Conservation (phyloP, 2,797 vertebrate genomes). For the Tenualosa ilisha region DNA sequence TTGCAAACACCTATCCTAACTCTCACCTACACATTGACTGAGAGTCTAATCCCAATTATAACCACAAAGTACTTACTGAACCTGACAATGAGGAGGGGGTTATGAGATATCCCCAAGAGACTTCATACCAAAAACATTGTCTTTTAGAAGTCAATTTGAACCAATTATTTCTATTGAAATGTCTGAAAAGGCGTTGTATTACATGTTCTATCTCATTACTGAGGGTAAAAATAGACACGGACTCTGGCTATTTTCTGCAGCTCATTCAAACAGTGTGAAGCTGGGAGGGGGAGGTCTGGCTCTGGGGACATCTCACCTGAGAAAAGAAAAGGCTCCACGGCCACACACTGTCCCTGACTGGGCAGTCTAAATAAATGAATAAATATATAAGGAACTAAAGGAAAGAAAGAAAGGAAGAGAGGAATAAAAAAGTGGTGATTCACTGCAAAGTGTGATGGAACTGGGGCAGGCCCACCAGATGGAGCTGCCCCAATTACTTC, state of each 20-base stretch:
- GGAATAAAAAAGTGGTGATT: conserved; percentile 26
- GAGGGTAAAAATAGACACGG: neutral
- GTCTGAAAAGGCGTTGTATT: neutral
- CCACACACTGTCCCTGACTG: neutral
- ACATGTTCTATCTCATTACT: neutral
- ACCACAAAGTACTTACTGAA: neutral
- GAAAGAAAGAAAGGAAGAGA: neutral
- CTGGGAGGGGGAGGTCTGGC: neutral
- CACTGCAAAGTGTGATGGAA: conserved; percentile 39
- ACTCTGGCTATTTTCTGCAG: neutral
- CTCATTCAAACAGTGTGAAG: conserved; percentile 13
- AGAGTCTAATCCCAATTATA: neutral
- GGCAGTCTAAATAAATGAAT: conserved; percentile 12
- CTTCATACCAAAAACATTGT: neutral
- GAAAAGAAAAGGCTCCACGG: neutral
- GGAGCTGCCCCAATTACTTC: conserved; percentile 40
- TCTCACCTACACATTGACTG: neutral
- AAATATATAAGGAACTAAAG: neutral
- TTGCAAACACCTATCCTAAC: neutral
- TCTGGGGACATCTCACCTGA: neutral
- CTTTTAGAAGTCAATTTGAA: neutral
- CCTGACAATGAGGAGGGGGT: neutral
- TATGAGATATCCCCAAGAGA: neutral
- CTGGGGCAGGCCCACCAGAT: conserved; percentile 33
- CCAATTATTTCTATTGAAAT: neutral